Conservation (phyloP, 30 jellyfish, hydroid and myxozoan genomes). For the Cassiopea andromeda region DNA sequence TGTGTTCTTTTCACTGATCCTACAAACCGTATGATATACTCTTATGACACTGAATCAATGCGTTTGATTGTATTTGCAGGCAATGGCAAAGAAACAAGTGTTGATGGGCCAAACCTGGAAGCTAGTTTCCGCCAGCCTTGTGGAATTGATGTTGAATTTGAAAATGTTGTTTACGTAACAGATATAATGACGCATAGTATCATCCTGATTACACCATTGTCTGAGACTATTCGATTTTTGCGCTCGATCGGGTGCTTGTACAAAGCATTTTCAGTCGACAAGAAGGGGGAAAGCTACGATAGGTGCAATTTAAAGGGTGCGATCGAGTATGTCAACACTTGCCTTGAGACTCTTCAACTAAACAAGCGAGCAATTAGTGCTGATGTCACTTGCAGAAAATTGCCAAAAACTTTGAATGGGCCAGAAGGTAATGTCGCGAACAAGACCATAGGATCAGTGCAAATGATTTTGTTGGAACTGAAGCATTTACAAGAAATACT, state of each 20-base stretch:
- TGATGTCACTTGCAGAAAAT: conserved; percentile 8
- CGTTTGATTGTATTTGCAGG: conserved; percentile 23
- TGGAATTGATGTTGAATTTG: conserved; percentile 47
- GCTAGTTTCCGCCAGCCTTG: conserved; percentile 57
- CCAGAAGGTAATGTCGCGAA: conserved; percentile 38
- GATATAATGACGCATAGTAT: conserved; percentile 14
- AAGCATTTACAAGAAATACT: too few relatives aligned
- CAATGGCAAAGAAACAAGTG: conserved; percentile 30
- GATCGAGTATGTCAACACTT: background rate
- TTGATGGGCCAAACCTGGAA: conserved; percentile 39
- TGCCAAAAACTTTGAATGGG: conserved; percentile 52
- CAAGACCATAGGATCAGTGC: conserved; percentile 33
- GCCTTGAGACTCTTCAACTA: too few relatives aligned
- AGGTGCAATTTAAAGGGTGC: conserved; percentile 23
- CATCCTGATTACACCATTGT: conserved; percentile 39
- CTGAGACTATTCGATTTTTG: conserved; percentile 33
- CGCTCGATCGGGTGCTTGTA: conserved; percentile 23
- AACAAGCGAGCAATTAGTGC: too few relatives aligned
- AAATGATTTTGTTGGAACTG: background rate
- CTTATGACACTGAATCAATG: conserved; percentile 41
- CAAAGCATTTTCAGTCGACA: conserved; percentile 35
- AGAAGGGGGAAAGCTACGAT: conserved; percentile 41
- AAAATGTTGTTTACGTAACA: background rate
- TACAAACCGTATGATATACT: conserved; percentile 15
- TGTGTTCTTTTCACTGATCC: conserved; percentile 42